These are phyloP conservation scores for Drosophila subpulchrella DNA, from an alignment of 1,140 invertebrate genomes.

Conservation along the genomic window DNA sequence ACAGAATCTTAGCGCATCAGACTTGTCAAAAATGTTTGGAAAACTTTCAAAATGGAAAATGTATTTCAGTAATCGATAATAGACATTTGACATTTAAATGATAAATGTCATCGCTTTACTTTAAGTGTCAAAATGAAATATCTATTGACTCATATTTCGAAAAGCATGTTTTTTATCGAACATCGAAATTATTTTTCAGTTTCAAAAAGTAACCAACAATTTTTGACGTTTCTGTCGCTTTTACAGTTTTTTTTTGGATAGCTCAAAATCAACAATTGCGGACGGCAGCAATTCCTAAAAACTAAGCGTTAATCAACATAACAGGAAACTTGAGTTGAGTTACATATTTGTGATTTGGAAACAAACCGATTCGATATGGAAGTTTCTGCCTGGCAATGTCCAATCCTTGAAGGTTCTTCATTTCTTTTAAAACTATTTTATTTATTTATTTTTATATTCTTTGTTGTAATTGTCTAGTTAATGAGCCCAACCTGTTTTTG, in stretches of 20 bases:
- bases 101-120: too few species aligned
- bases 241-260: not conserved
- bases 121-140: too few species aligned
- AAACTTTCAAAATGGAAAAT: not conserved
- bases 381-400: conserved; percentile 44
- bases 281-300: conserved; percentile 68
- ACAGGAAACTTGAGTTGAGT: conserved; percentile 13
- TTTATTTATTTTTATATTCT: not conserved
- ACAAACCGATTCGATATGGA: conserved; percentile 9
- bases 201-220: not conserved
- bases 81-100: too few species aligned
- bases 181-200: not conserved
- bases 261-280: conserved; percentile 58
- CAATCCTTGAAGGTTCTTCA: conserved; percentile 9
- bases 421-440: not conserved
- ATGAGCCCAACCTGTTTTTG: not conserved
- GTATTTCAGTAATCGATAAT: too few species aligned
- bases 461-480: not conserved
- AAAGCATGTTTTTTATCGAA: too few species aligned
- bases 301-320: conserved; percentile 17
- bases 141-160: too few species aligned
- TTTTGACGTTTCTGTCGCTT: not conserved
- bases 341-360: not conserved
- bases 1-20: not conserved
- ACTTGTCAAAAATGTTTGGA: not conserved